These are phyloP conservation scores for Cephalopterus ornatus DNA, from an alignment of 2,113 vertebrate genomes.

Conservation along the genomic window DNA sequence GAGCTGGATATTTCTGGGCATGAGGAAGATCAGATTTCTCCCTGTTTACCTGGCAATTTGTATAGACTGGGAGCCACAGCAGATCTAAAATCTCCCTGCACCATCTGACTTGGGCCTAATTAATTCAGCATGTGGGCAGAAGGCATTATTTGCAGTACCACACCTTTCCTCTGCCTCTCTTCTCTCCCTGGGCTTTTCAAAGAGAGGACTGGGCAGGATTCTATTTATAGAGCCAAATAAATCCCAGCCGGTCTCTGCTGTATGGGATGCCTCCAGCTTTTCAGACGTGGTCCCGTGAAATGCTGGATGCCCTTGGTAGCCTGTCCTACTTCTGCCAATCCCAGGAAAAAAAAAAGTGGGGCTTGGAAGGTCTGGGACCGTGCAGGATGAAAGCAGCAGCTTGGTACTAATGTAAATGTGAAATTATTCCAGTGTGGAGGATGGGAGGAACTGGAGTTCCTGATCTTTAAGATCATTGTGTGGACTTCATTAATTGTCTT, in stretches of 20 bases:
- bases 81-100: not conserved
- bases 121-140: conserved; percentile 40
- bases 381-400: not conserved
- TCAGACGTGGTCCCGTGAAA: not conserved
- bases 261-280: conserved; percentile 9
- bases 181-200: conserved; percentile 50
- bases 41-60: not conserved
- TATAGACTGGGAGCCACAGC: not conserved
- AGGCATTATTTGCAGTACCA: conserved; percentile 35
- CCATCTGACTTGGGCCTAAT: not conserved
- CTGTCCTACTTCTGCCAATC: not conserved
- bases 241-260: conserved; percentile 33
- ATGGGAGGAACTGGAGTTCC: not conserved
- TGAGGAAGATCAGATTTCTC: conserved; percentile 8
- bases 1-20: not conserved
- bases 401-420: not conserved
- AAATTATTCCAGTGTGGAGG: not conserved
- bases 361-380: not conserved
- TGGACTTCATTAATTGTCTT: not conserved
- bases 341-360: not conserved
- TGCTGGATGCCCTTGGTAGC: not conserved
- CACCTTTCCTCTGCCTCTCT: conserved; percentile 69
- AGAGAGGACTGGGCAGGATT: conserved; percentile 35
- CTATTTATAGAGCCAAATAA: conserved; percentile 66
- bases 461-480: not conserved